Evolutionary conservation across 2,888 invertebrate species (phyloP), one percentile per base, ranked within the genome.

Genomic region (Nudaria mundana): DNA sequence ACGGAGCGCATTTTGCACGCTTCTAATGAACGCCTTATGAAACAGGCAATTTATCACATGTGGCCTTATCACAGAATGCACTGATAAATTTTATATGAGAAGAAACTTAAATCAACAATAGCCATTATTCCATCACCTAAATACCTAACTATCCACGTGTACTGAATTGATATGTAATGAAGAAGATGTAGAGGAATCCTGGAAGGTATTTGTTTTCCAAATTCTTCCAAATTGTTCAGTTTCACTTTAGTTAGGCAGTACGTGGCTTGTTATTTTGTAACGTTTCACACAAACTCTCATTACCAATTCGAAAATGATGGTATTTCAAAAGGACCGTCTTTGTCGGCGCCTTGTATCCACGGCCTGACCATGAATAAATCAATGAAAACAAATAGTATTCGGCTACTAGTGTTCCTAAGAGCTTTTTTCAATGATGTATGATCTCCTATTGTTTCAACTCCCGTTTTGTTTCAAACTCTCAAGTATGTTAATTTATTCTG

Each of bases 321-420:
- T 71, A 56, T 82, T 82, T 81, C 77, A 76, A 83, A 81, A 75
- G 72, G 60, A 66, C 71, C 76, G 80, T 76, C 74, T 66, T 65
- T 74, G 82, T 74, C 85, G 86, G 88, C 84, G 77, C 77, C 85
- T 84, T 82, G 61, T 79, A 80, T 80, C 76, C 68, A 54, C 64
- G 62, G 58, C 71, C 66, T 74, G 83, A 83, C 86, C 86, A 84
- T 87, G 88, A 87, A 88, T 86, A 87, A 84, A 86, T 86, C 81
- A 85, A 86, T 86, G 85, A 88, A 87, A 88, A 88, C 87, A 87
- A 88, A 86, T 86, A 88, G 70, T 80, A 83, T 86, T 82, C 74
- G 79, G 82, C 86, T 84, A 84, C 88, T 77, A 82, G 85, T 86
- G 71, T 85, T 81, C 76, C 73, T 68, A 78, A 84, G 81, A 80